Evolutionary conservation across 2,888 invertebrate genomes (phyloP).

Genomic region (Amorpha juglandis): DNA sequence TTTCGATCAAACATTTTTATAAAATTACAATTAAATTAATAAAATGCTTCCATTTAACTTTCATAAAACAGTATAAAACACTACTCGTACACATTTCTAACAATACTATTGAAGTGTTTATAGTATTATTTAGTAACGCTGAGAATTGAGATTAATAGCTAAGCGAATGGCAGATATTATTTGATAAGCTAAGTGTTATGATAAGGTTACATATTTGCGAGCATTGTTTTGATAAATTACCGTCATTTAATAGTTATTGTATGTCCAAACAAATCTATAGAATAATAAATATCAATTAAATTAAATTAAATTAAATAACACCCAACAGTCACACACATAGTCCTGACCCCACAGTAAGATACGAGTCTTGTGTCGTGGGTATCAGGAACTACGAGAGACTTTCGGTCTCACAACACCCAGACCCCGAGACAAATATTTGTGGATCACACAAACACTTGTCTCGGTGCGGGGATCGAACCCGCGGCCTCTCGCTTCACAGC

Average conservation of each 20-base stretch:
- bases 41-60: not conserved
- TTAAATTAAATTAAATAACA: no score
- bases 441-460: no score
- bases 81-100: slow-evolving; percentile 12
- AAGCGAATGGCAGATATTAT: slow-evolving; percentile 5
- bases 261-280: not conserved
- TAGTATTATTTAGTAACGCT: slow-evolving; percentile 8
- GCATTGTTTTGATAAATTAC: not conserved
- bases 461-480: no score
- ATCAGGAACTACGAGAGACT: no score
- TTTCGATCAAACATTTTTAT: not conserved
- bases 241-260: not conserved
- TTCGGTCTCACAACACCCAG: no score
- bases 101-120: not conserved
- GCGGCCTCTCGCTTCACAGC: no score
- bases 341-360: no score
- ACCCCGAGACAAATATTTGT: no score
- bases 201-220: slow-evolving; percentile 17
- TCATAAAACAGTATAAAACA: not conserved
- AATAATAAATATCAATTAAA: no score
- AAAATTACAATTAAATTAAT: no score
- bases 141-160: slow-evolving; percentile 8
- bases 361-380: no score
- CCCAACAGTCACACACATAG: no score
- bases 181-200: slow-evolving; percentile 8